These are phyloP conservation scores for Poecilia picta DNA, from an alignment of 2,797 vertebrate genomes.

Conservation along the genomic window DNA sequence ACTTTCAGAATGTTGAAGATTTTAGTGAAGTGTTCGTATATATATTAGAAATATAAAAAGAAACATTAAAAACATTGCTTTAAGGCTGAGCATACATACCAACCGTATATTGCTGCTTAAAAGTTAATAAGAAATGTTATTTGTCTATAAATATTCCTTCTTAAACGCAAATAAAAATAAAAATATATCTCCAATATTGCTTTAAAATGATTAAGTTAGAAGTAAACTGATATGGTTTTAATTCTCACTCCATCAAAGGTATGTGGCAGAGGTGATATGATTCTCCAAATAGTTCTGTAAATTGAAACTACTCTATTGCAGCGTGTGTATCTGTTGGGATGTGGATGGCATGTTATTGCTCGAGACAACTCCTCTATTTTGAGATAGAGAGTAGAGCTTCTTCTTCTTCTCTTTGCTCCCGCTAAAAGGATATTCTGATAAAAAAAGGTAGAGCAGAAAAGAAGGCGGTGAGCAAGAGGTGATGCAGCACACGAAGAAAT, in stretches of 20 bases:
- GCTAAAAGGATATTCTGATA: conserved; percentile 85
- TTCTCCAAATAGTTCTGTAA: conserved; percentile 72
- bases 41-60: neutral
- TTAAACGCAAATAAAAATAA: neutral
- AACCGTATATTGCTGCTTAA: neutral
- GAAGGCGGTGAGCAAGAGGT: conserved; percentile 39
- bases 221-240: conserved; percentile 21
- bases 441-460: conserved; percentile 75
- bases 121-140: neutral
- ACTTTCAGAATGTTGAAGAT: neutral
- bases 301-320: conserved; percentile 79
- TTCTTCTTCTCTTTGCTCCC: conserved; percentile 54
- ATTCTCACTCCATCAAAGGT: conserved; percentile 19
- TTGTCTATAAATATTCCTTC: neutral
- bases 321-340: conserved; percentile 50
- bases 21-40: neutral
- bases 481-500: conserved; percentile 77
- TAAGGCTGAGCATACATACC: no score
- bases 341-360: conserved; percentile 66
- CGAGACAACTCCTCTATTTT: conserved; percentile 68
- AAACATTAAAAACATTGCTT: no score
- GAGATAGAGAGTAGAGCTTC: conserved; percentile 59
- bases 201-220: neutral
- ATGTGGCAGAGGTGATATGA: conserved; percentile 37
- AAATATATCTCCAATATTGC: neutral